A percentile compares a stretch with the other conserved stretches of the same genome.
Conservation (phyloP, 2,113 vertebrate species). For the Bos indicus region DNA sequence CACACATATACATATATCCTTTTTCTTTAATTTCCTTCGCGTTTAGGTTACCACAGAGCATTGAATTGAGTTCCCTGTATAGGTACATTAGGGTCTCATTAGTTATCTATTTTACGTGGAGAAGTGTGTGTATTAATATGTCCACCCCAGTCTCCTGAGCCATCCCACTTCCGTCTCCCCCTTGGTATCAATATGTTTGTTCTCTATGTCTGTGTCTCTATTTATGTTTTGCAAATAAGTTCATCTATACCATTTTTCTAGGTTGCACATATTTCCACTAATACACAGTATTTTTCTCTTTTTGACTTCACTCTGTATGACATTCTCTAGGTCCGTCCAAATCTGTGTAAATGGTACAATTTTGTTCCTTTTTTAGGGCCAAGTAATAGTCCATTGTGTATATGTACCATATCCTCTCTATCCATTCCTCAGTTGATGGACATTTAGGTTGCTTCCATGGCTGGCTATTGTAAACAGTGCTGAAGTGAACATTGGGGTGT, state of each 20-base stretch:
- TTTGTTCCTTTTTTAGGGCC: background rate
- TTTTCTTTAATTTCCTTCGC: background rate
- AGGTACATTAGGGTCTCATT: background rate
- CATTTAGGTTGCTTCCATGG: background rate
- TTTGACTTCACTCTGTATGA: background rate
- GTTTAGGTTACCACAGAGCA: background rate
- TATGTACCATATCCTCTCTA: background rate
- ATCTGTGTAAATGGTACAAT: background rate
- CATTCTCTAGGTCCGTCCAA: background rate
- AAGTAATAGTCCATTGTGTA: background rate
- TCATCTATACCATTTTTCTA: background rate
- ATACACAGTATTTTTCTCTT: background rate
- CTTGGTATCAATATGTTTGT: background rate
- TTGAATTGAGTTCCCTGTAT: background rate
- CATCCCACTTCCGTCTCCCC: background rate
- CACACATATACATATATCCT: background rate
- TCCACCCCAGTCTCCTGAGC: background rate
- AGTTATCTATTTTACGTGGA: background rate
- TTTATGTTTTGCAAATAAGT: background rate
- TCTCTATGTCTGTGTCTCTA: background rate
- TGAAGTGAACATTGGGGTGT: background rate
- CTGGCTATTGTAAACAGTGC: background rate
- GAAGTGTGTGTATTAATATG: background rate
- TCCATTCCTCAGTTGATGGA: background rate
- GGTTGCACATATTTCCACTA: background rate